Evolutionary conservation across 2,797 vertebrate species (phyloP), one percentile per base, ranked within the genome.

Genomic region (Sebastes alutus): DNA sequence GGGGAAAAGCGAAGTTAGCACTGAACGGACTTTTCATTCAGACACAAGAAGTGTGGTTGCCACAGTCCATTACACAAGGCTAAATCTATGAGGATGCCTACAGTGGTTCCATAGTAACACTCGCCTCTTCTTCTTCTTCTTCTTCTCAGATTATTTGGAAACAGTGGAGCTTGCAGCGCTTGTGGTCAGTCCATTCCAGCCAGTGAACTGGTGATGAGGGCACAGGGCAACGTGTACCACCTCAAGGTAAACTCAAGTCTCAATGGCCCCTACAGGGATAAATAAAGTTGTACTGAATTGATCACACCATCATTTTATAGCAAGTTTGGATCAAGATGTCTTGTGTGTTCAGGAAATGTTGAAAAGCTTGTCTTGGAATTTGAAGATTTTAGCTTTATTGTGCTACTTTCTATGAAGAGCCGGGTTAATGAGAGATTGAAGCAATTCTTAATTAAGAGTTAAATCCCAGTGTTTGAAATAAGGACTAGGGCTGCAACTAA

Each of bases 161-260:
- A 97, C 94, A 99, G 98, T 4, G 98, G 98, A 59, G 98, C 98
- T 69, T 99, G 98, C 97, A 99, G 97, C 25, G 98, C 98, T 64
- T 99, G 98, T 67, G 98, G 98, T 94, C 98, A 99, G 96, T 99
- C 98, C 64, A 99, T 99, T 89, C 98, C 98, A 89, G 98, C 98
- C 85, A 99, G 98, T 3, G 98, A 99, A 92, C 96, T 99, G 92
- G 98, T 99, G 95, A 99, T 99, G 98, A 97, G 98, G 94, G 98
- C 98, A 60, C 98, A 99, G 94, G 98, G 98, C 94, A 99, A 99
- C 42, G 98, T 99, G 90, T 99, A 99, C 96, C 98, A 99, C 96
- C 98, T 99, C 94, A 99, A 99, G 98, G 98, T 99, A 97, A 95
- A 64, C 38, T 8, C 20, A 2, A 7, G n/a, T 66, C 35, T 49